Conservation (phyloP, 2,113 vertebrate genomes). For the Columbina picui region DNA sequence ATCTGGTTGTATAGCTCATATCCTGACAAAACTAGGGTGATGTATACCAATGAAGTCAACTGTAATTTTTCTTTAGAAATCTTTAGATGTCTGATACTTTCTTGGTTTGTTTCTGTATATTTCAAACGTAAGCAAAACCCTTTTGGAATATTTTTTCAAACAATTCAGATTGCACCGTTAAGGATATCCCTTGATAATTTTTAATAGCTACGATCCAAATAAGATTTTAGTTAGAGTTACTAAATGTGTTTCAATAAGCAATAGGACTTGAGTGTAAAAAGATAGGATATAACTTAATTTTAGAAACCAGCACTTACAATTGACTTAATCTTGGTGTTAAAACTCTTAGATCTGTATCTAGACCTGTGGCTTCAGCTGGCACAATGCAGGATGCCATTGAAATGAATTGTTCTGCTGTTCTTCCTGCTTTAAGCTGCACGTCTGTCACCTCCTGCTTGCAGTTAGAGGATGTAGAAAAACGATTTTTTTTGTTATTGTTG, state of each 20-base stretch:
- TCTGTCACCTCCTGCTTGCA: background rate
- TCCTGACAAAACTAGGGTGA: background rate
- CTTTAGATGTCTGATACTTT: background rate
- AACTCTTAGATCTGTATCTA: background rate
- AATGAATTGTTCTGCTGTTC: background rate
- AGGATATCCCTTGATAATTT: background rate
- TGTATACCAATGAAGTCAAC: background rate
- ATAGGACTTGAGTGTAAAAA: background rate
- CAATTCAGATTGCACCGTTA: background rate
- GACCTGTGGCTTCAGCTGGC: background rate
- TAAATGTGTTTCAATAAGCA: background rate
- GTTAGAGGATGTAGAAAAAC: background rate
- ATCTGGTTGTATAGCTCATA: background rate
- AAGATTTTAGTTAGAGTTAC: background rate
- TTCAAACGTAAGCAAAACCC: background rate
- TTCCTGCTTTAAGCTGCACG: fast-evolving
- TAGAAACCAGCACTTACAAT: background rate
- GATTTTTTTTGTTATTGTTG: background rate
- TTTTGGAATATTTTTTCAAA: background rate
- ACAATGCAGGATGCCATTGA: background rate
- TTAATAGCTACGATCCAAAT: background rate
- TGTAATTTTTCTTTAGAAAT: background rate
- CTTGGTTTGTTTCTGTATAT: background rate
- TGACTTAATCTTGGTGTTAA: background rate
- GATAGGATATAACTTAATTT: background rate